Evolutionary conservation across 2,888 invertebrate genomes (phyloP).

Genomic region (Lycocerus yunnanus): DNA sequence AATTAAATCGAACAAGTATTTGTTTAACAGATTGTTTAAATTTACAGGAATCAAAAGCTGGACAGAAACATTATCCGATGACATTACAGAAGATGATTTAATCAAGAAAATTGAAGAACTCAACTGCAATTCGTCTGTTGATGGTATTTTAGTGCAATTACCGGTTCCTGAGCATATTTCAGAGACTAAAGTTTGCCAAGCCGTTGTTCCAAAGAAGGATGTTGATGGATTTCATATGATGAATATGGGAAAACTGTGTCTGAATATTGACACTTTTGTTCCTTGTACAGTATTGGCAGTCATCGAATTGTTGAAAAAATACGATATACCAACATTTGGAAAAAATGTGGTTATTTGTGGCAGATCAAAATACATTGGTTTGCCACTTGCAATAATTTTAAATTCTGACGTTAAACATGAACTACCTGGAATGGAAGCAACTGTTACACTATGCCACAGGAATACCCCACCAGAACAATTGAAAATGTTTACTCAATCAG

Average conservation of each 20-base stretch:
- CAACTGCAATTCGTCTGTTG: conserved; percentile 72
- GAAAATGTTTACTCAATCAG: conserved; percentile 68
- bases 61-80: conserved; percentile 64
- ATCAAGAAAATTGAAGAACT: conserved; percentile 66
- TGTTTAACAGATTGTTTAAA: too few relatives aligned
- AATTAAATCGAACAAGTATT: too few relatives aligned
- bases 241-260: conserved; percentile 78
- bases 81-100: conserved; percentile 69
- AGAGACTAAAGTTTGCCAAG: conserved; percentile 78
- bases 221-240: conserved; percentile 89
- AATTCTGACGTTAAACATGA: conserved; percentile 78
- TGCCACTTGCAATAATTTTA: conserved; percentile 85
- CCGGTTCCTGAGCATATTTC: conserved; percentile 80
- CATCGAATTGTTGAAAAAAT: conserved; percentile 68
- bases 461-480: conserved; percentile 82
- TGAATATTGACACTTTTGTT: conserved; percentile 74
- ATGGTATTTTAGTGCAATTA: conserved; percentile 84
- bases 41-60: conserved; percentile 66
- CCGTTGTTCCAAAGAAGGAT: conserved; percentile 80
- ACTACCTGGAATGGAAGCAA: conserved; percentile 77
- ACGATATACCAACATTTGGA: conserved; percentile 76
- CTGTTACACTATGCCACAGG: conserved; percentile 88
- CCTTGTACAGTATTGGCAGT: conserved; percentile 84
- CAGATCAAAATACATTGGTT: conserved; percentile 89
- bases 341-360: conserved; percentile 89